Base-by-base conservation (phyloP, 2,888 invertebrate species). In the Operophtera brumata region DNA sequence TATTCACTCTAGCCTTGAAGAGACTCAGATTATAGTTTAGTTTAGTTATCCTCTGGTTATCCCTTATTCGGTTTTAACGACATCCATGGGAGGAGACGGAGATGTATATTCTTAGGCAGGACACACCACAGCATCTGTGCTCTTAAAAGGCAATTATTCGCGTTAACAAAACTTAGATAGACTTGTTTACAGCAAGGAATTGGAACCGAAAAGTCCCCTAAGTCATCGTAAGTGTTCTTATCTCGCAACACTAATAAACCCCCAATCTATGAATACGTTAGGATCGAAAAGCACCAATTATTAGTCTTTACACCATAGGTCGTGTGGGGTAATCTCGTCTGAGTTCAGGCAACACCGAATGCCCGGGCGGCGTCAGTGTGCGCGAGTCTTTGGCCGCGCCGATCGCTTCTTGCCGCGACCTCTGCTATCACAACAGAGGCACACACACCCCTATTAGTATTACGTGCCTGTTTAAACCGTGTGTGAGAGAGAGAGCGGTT, bases 311-410 rank as follows among this genome's bases (percentile, higher is more conserved):
- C 14, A 44, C 4, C 35, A 7, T 42, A 36, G 28, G 41, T 39
- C 40, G 60, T 65, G 46, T 66, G 62, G 73, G 75, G 73, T 71
- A 72, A 71, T 61, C 64, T 64, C 57, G 64, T 47, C 34, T 34
- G 26, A 48, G 55, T 57, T 60, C 62, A 75, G 84, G 85, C 78
- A 88, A 84, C 82, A 74, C 78, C 40, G 61, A 48, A 61, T 49
- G 68, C 86, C 87, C 87, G 88, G 88, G 88, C 84, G 80, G 78
- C 82, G 86, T 78, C 88, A 89, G 89, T 89, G 75, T 84, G 84
- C 88, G 88, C 89, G 86, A 84, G 79, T 69, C 75, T 70, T 64
- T 73, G 57, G 69, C 80, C 80, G 82, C 78, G 78, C 77, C 79
- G 77, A 78, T 73, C 86, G 87, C 72, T 69, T 63, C 67, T 41